Evolutionary conservation across 2,888 invertebrate genomes (phyloP).

Genomic region (Bugula neritina): DNA sequence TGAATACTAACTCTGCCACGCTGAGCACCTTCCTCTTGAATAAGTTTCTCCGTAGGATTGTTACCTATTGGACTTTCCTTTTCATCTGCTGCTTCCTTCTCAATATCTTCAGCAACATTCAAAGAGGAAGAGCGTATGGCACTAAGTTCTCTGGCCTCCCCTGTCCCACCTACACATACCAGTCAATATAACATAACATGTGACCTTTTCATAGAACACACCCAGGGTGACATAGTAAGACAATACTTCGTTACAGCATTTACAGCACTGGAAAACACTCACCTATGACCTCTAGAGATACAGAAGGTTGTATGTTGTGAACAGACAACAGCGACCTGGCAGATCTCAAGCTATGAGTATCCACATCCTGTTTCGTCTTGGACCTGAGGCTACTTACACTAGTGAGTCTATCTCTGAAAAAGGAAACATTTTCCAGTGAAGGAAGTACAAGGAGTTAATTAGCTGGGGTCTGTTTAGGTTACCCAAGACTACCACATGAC

Average conservation of each 20-base stretch:
- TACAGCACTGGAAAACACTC: neutral
- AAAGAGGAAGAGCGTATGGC: no score
- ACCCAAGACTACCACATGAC: neutral
- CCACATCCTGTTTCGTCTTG: neutral
- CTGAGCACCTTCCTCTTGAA: constrained; percentile 45
- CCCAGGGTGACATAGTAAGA: no score
- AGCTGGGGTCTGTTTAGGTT: neutral
- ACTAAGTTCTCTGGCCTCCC: no score
- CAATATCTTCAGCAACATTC: neutral
- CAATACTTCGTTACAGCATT: neutral
- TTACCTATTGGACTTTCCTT: neutral
- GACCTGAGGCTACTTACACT: constrained; percentile 4
- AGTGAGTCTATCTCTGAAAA: neutral
- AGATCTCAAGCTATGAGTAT: constrained; percentile 14
- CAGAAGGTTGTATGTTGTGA: neutral
- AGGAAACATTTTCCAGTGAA: neutral
- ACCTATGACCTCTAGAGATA: constrained; percentile 16
- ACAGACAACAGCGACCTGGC: neutral
- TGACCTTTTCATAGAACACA: no score
- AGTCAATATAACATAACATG: no score
- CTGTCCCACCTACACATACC: no score
- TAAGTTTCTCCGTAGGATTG: constrained; percentile 37
- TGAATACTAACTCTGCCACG: constrained; percentile 43
- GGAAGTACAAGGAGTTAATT: neutral
- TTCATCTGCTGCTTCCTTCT: neutral